A percentile compares a stretch with the other conserved stretches of the same genome.
Conservation (phyloP, 2,797 vertebrate species). For the Miichthys miiuy region DNA sequence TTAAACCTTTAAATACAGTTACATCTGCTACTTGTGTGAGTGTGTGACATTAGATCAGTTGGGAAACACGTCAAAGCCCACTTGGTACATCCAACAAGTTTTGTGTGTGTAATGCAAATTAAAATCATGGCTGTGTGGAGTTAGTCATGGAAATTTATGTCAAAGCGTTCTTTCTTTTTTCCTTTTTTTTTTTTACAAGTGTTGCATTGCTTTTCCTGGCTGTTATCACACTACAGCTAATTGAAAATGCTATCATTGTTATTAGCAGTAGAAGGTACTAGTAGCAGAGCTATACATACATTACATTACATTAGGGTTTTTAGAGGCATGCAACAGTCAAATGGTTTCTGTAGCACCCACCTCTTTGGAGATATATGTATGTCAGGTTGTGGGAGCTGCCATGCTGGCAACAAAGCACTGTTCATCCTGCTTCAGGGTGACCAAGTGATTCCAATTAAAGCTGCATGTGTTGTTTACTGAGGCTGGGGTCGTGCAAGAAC, state of each 20-base stretch:
- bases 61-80: conserved; percentile 6
- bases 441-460: conserved; percentile 87
- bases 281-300: neutral
- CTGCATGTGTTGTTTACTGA: conserved; percentile 82
- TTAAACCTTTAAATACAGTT: neutral
- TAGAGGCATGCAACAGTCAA: conserved; percentile 17
- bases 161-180: neutral
- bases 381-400: conserved; percentile 66
- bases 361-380: conserved; percentile 51
- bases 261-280: neutral
- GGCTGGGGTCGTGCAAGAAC: conserved; percentile 76
- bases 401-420: conserved; percentile 75
- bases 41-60: neutral
- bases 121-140: conserved; percentile 27
- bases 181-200: neutral
- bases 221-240: neutral
- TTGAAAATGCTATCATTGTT: neutral
- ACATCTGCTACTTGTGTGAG: neutral
- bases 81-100: neutral
- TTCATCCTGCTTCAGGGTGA: conserved; percentile 79
- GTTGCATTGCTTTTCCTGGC: conserved; percentile 20
- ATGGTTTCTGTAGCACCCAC: conserved; percentile 36
- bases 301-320: neutral
- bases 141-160: conserved; percentile 36
- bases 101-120: conserved; percentile 17